phyloP scores from a whole-genome alignment of 2,888 invertebrate genomes.

The Gasteruption jaculator region DNA sequence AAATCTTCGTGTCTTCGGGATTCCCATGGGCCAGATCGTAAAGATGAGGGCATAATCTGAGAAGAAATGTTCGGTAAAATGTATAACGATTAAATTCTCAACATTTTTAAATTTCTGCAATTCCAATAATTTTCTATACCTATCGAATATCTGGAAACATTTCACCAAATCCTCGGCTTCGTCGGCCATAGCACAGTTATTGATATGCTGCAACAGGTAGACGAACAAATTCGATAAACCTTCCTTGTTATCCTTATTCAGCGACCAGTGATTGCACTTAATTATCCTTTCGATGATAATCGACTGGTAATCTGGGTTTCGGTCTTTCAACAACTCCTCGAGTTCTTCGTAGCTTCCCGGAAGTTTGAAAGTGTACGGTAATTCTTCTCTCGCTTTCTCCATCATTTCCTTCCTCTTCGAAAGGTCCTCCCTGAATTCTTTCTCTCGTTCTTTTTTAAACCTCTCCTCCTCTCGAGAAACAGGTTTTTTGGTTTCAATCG shows the following conservation, averaged over 20 bases:
- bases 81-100: too few species aligned
- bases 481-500: neutral
- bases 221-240: constrained; percentile 70
- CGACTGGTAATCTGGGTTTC: constrained; percentile 63
- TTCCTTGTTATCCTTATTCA: constrained; percentile 74
- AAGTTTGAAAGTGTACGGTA: constrained; percentile 59
- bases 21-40: constrained; percentile 70
- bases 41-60: constrained; percentile 51
- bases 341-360: constrained; percentile 64
- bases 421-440: constrained; percentile 43
- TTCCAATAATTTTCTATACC: too few species aligned
- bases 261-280: constrained; percentile 81
- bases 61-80: constrained; percentile 20
- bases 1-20: constrained; percentile 64
- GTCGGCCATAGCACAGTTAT: constrained; percentile 58
- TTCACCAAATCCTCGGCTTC: constrained; percentile 50
- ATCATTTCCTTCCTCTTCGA: constrained; percentile 52
- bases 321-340: constrained; percentile 59
- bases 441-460: constrained; percentile 23
- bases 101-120: constrained; percentile 57
- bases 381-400: constrained; percentile 57
- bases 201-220: constrained; percentile 72
- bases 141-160: constrained; percentile 60
- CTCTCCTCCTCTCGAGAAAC: too few species aligned
- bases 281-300: constrained; percentile 76